Evolutionary conservation across 2,797 vertebrate genomes (phyloP).

Genomic region (Cyclopterus lumpus): DNA sequence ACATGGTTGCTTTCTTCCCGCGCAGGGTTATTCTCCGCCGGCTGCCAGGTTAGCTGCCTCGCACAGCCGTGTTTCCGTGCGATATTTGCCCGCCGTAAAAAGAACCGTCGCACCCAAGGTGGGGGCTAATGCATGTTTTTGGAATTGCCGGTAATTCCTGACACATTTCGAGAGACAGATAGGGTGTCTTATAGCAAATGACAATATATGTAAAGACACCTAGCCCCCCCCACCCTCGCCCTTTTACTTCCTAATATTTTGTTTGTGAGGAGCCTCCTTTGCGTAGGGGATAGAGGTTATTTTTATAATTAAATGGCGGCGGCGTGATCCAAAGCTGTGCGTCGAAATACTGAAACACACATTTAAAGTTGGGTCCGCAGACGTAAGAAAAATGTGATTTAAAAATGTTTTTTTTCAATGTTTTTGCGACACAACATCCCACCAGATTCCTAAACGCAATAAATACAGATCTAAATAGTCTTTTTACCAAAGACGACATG

Average conservation of each 20-base stretch:
- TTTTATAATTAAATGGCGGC: conserved; percentile 68
- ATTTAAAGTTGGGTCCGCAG: conserved; percentile 40
- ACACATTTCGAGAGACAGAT: conserved; percentile 86
- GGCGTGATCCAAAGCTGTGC: conserved; percentile 63
- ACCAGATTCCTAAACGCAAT: background rate
- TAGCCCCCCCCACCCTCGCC: conserved; percentile 43
- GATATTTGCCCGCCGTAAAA: conserved; percentile 85
- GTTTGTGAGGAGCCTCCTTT: conserved; percentile 67
- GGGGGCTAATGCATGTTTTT: conserved; percentile 88
- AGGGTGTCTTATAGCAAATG: conserved; percentile 81
- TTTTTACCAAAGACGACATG: conserved; percentile 20
- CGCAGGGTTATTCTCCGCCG: conserved; percentile 79
- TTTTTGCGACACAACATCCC: background rate
- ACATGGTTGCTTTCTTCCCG: conserved; percentile 87
- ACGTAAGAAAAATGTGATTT: conserved; percentile 25
- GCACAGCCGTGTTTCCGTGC: conserved; percentile 83
- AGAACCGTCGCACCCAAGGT: conserved; percentile 81
- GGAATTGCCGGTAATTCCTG: conserved; percentile 87
- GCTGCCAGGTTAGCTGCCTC: conserved; percentile 87
- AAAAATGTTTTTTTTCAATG: background rate
- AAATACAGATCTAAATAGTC: conserved; percentile 26
- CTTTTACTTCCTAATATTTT: conserved; percentile 80
- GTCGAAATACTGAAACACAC: conserved; percentile 39
- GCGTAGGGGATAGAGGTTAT: conserved; percentile 69
- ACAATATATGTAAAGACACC: conserved; percentile 85